Base-by-base conservation (phyloP, 2,888 invertebrate species). In the Leptothorax acervorum region DNA sequence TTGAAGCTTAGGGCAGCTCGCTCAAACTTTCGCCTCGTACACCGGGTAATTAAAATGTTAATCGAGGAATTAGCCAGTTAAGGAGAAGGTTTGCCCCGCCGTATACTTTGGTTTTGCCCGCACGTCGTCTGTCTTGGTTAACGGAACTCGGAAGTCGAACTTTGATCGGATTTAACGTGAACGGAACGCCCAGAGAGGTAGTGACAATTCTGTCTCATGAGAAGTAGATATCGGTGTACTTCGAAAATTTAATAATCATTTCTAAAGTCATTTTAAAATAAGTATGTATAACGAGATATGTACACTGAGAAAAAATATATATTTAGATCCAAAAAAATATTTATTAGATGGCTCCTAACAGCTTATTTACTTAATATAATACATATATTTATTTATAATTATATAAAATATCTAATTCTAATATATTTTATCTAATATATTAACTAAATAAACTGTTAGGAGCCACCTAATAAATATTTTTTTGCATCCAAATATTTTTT, bases 31-130 rank as follows among this genome's bases (percentile, higher is more conserved):
- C 62, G 82, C 63, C 57, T 78, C 83, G 84, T 83, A 82, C 71
- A 81, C 75, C 82, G 74, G 84, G 84, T 87, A 90, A 88, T 90
- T 90, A 85, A 89, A 88, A 87, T 85, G 88, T 86, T 89, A 89
- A 89, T 89, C 85, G 84, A 86, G 82, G 74, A 87, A 90, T 89
- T 87, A 87, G 82, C 62, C 57, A 65, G 82, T 86, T 85, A 86
- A 71, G 83, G 60, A 81, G 81, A 45, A 76, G 75, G 35, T 60
- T 66, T 51, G 42, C 48, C 57, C 63, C 66, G n/a, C 28, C 51
- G n/a, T 63, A 57, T 81, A 84, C 55, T 65, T 84, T 48, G 66
- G 35, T 83, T 75, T 70, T 71, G 62, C 63, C 60, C 51, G 65
- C 48, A 28, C 70, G 35, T 71, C 71, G 81, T 85, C 76, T 78